phyloP scores from a whole-genome alignment of 1,140 invertebrate species.

The Solenopsis fugax region DNA sequence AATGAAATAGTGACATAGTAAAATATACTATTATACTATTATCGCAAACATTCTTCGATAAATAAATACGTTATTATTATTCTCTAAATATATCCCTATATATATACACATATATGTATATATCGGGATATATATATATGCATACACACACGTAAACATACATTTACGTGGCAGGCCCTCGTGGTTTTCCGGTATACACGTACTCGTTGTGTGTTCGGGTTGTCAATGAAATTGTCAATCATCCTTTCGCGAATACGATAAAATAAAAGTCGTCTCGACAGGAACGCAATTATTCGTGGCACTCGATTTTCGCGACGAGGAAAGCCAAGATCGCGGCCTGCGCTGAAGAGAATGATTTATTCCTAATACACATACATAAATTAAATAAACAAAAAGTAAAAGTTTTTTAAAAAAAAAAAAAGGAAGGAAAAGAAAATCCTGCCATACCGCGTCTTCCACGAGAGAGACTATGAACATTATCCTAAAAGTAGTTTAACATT shows the following conservation, averaged over 20 bases:
- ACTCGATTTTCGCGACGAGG: neutral
- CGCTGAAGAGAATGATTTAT: slow-evolving; percentile 67
- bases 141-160: slow-evolving; percentile 8
- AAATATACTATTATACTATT: neutral
- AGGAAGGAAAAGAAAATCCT: slow-evolving; percentile 74
- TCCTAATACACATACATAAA: slow-evolving; percentile 72
- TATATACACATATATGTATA: neutral
- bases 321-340: slow-evolving; percentile 41
- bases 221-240: slow-evolving; percentile 6
- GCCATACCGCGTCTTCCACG: slow-evolving; percentile 83
- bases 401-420: slow-evolving; percentile 2
- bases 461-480: slow-evolving; percentile 79
- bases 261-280: neutral
- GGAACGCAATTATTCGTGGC: neutral
- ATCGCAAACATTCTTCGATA: slow-evolving; percentile 4
- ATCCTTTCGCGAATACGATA: neutral
- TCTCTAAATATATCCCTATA: slow-evolving; percentile 19
- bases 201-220: neutral
- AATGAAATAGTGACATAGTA: slow-evolving; percentile 10
- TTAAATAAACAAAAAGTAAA: slow-evolving; percentile 18
- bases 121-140: too few species aligned
- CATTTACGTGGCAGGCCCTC: slow-evolving; percentile 36
- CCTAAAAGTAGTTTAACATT: slow-evolving; percentile 76
- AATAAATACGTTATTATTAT: slow-evolving; percentile 12
- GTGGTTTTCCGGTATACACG: slow-evolving; percentile 13